Conservation (phyloP, 1,140 invertebrate species). For the Drosophila tropicalis region DNA sequence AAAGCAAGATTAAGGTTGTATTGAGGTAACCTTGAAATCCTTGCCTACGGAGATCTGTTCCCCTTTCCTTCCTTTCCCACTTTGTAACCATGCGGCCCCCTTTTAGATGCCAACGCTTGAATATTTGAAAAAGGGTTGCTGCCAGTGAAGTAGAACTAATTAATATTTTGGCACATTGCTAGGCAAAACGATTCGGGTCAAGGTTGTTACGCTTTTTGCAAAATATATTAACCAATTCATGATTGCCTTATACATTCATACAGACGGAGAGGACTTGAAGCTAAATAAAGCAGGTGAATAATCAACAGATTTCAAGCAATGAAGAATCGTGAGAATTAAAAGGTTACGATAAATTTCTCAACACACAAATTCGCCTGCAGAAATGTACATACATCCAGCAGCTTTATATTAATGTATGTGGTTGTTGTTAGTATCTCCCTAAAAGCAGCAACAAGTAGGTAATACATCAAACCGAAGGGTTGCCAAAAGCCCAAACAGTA, state of each 20-base stretch:
- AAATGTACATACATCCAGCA: background rate
- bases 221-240: background rate
- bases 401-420: background rate
- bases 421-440: background rate
- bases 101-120: background rate
- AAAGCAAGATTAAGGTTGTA: constrained; percentile 63
- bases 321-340: background rate
- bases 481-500: constrained; percentile 54
- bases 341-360: constrained; percentile 1
- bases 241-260: background rate
- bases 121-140: constrained; percentile 55
- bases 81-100: background rate
- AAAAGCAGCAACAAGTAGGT: constrained; percentile 44
- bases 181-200: constrained; percentile 35
- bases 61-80: background rate
- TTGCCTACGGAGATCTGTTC: constrained; percentile 68
- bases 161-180: constrained; percentile 63
- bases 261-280: background rate
- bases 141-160: constrained; percentile 46
- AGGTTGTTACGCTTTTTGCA: constrained; percentile 25
- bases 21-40: constrained; percentile 62
- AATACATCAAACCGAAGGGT: constrained; percentile 60
- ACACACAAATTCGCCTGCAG: background rate
- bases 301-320: too few relatives aligned
- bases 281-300: background rate